A percentile compares a stretch with the other conserved stretches of the same genome.
These are phyloP conservation scores for Ornithorhynchus anatinus DNA, from an alignment of 2,113 vertebrate genomes.

Conservation along the genomic window DNA sequence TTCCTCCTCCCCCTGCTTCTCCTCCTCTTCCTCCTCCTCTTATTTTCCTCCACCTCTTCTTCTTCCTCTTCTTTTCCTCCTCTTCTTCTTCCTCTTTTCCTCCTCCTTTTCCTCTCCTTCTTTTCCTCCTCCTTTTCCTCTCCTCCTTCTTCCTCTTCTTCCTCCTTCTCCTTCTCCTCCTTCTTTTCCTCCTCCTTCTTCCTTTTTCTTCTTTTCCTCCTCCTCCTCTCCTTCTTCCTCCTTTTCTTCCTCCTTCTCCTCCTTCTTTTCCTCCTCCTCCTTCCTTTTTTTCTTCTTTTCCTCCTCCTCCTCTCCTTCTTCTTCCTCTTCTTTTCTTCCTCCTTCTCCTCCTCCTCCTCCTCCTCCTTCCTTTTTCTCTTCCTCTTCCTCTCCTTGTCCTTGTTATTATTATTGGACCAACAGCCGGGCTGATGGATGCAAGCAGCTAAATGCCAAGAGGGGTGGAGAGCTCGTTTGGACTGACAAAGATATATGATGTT, in stretches of 20 bases:
- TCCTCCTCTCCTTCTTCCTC: no score
- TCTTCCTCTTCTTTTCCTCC: neutral
- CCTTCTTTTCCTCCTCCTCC: neutral
- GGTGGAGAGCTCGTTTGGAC: no score
- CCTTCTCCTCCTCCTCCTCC: no score
- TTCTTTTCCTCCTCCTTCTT: neutral
- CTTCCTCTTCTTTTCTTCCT: neutral
- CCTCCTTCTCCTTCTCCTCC: neutral
- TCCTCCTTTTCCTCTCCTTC: neutral
- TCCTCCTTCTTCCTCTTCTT: no score
- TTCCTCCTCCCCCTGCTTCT: no score
- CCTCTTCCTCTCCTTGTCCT: no score
- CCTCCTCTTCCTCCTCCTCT: no score
- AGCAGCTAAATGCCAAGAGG: no score
- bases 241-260: neutral
- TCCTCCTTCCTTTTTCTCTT: no score
- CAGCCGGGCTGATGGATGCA: no score
- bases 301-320: neutral
- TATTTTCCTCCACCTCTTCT: neutral
- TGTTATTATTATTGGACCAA: no score
- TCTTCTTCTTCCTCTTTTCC: neutral
- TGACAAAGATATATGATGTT: no score
- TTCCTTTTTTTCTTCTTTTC: neutral
- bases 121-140: accelerated
- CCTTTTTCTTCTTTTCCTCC: neutral